Percentiles rank a stretch among this genome's conserved stretches.
phyloP scores from a whole-genome alignment of 2,113 vertebrate species.

The Protobothrops flavoviridis region DNA sequence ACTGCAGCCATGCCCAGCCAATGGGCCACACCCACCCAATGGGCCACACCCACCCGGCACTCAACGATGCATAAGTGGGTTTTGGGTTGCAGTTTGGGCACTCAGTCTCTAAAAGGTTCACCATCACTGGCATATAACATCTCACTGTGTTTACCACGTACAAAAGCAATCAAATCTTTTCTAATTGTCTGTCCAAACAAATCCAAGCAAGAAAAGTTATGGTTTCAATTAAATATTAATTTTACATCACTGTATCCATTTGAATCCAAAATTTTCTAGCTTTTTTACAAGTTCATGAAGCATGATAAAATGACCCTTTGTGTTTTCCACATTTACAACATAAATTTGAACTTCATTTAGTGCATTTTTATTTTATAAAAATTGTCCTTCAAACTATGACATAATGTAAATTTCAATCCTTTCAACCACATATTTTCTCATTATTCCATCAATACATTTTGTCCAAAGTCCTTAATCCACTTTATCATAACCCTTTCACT shows the following conservation, averaged over 20 bases:
- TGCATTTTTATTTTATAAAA: not conserved
- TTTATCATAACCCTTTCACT: not conserved
- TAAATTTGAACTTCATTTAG: not conserved
- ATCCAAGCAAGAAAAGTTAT: not conserved
- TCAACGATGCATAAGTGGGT: no score
- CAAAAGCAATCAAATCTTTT: not conserved
- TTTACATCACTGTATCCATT: not conserved
- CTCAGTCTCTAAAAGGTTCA: no score
- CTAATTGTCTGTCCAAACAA: not conserved
- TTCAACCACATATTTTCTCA: not conserved
- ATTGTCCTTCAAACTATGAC: not conserved
- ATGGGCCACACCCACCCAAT: no score
- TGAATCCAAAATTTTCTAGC: not conserved
- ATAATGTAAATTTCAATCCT: not conserved
- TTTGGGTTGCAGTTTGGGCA: no score
- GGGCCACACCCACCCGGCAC: no score
- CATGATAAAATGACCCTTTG: not conserved
- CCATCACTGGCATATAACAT: not conserved
- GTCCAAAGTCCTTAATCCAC: not conserved
- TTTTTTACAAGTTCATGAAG: not conserved
- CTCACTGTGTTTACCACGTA: not conserved
- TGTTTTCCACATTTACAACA: not conserved
- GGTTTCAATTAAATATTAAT: not conserved
- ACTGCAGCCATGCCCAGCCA: no score
- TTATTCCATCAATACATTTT: not conserved